A percentile compares a stretch with the other conserved stretches of the same genome.
phyloP scores from a whole-genome alignment of 2,797 vertebrate species.

The Siniperca undulata region DNA sequence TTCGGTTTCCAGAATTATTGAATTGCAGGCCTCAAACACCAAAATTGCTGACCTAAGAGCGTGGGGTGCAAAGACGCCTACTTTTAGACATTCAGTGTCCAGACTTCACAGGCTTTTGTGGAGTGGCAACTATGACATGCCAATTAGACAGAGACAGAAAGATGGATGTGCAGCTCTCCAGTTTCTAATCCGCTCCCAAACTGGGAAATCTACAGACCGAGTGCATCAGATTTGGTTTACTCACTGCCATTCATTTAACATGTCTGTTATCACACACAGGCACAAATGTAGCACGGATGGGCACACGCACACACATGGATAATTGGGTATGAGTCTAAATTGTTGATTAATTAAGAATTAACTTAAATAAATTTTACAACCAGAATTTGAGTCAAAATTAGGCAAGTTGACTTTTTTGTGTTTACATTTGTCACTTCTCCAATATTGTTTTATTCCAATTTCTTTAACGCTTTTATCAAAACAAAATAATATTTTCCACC shows the following conservation, averaged over 20 bases:
- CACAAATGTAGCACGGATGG: neutral
- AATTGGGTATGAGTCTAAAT: neutral
- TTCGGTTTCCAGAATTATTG: constrained; percentile 34
- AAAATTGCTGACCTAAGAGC: constrained; percentile 37
- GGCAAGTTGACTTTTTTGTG: neutral
- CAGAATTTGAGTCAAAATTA: neutral
- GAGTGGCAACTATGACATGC: constrained; percentile 78
- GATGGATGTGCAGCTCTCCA: constrained; percentile 58
- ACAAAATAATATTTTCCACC: neutral
- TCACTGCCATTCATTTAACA: constrained; percentile 74
- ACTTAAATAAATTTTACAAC: neutral
- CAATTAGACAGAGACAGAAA: constrained; percentile 78
- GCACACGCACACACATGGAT: constrained; percentile 8
- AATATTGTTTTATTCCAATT: neutral
- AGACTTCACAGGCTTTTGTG: constrained; percentile 66
- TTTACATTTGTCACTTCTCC: neutral
- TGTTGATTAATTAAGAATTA: neutral
- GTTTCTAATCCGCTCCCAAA: constrained; percentile 77
- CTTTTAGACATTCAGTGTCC: constrained; percentile 54
- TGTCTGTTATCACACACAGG: constrained; percentile 54
- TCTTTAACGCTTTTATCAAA: neutral
- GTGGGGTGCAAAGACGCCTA: constrained; percentile 40
- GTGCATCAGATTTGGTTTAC: constrained; percentile 72
- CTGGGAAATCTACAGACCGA: constrained; percentile 69
- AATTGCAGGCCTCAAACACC: constrained; percentile 56